These are phyloP conservation scores for Falco biarmicus DNA, from an alignment of 2,797 vertebrate genomes.

Conservation along the genomic window DNA sequence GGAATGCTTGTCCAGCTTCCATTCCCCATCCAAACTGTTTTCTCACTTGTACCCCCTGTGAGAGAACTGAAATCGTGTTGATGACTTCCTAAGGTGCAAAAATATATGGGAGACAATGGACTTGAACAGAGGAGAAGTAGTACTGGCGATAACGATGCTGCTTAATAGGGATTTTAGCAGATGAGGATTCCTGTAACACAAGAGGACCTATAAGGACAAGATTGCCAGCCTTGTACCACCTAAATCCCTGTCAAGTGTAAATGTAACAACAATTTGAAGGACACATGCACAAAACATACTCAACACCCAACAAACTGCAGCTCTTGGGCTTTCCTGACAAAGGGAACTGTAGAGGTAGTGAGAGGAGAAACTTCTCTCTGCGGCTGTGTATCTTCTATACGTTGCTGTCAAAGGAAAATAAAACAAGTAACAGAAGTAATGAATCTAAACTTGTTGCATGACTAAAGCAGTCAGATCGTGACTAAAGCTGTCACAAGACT, in stretches of 20 bases:
- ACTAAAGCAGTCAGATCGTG: constrained; percentile 23
- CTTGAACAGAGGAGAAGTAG: background rate
- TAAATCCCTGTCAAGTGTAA: background rate
- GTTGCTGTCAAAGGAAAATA: background rate
- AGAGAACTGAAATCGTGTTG: background rate
- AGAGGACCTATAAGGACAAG: background rate
- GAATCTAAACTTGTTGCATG: background rate
- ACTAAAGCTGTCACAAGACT: constrained; percentile 35
- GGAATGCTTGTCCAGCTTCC: background rate
- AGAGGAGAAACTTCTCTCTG: background rate
- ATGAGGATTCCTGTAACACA: background rate
- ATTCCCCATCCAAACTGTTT: background rate
- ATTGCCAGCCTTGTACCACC: background rate
- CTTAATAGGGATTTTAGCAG: background rate
- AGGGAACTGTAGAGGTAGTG: background rate
- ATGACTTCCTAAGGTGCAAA: background rate
- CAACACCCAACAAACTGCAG: background rate
- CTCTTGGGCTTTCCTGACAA: background rate
- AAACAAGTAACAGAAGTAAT: constrained; percentile 39
- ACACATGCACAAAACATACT: background rate
- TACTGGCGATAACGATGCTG: background rate
- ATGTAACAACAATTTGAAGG: background rate
- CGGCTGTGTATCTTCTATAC: background rate
- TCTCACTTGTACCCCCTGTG: background rate
- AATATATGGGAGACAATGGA: background rate